Evolutionary conservation across 2,797 vertebrate species (phyloP).

Genomic region (Dendrocincla tyrannina): DNA sequence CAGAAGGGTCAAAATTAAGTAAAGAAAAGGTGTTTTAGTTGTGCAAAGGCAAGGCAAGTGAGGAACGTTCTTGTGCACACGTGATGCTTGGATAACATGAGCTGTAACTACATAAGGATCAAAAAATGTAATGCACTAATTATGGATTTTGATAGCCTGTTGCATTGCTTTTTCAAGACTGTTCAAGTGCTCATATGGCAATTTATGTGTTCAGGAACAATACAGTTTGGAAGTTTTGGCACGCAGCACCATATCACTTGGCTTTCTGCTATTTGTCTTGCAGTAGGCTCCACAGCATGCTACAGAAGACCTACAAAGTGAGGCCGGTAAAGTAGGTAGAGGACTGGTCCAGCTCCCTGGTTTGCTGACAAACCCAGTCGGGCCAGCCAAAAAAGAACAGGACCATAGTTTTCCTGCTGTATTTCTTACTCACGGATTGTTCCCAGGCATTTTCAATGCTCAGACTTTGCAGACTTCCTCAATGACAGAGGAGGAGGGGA

Average conservation of each 20-base stretch:
- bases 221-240: background rate
- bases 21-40: background rate
- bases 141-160: background rate
- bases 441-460: conserved; percentile 5
- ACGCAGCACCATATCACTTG: background rate
- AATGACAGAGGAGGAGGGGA: background rate
- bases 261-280: background rate
- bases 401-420: background rate
- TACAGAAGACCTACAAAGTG: background rate
- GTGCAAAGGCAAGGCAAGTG: background rate
- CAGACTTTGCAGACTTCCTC: background rate
- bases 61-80: background rate
- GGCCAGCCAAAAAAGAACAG: background rate
- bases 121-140: background rate
- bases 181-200: background rate
- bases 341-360: background rate
- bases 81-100: background rate
- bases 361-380: background rate
- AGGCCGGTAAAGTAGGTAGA: background rate
- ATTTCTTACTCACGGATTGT: background rate
- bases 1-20: background rate
- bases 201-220: background rate
- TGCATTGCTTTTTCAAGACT: background rate
- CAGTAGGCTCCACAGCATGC: background rate
- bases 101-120: fast-evolving